Evolutionary conservation across 2,113 vertebrate species (phyloP).

Genomic region (Macrotis lagotis): DNA sequence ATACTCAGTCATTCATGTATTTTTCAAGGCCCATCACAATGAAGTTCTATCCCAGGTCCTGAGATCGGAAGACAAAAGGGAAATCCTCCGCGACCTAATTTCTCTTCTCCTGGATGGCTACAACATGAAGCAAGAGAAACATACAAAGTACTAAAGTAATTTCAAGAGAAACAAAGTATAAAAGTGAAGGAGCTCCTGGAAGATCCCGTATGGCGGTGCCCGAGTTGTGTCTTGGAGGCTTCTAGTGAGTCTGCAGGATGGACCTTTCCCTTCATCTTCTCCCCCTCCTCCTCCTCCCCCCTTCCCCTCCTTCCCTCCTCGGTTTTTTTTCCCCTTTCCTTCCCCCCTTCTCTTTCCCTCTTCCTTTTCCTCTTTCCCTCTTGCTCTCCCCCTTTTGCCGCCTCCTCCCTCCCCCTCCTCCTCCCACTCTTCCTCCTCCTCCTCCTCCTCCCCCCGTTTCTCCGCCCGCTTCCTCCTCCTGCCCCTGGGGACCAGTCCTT

Average conservation of each 20-base stretch:
- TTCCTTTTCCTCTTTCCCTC: neutral
- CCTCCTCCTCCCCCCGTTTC: neutral
- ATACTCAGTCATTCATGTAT: neutral
- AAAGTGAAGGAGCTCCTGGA: neutral
- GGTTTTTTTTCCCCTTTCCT: no score
- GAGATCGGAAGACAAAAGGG: neutral
- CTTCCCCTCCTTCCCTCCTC: neutral
- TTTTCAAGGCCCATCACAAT: no score
- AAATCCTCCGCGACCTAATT: neutral
- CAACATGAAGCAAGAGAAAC: neutral
- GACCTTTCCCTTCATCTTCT: no score
- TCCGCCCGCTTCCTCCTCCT: neutral
- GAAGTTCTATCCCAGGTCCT: neutral
- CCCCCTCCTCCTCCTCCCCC: no score
- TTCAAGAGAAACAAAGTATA: neutral
- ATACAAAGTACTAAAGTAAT: neutral
- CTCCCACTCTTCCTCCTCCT: neutral
- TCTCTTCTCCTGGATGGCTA: neutral
- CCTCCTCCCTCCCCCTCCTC: no score
- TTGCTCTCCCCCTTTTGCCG: rapidly evolving
- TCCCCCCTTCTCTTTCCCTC: rapidly evolving
- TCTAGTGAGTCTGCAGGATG: neutral
- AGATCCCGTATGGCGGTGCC: neutral
- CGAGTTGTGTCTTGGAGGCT: neutral
- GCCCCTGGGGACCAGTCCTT: slow-evolving; percentile 46